Conservation (phyloP, 2,888 invertebrate species). For the Pterostichus madidus region DNA sequence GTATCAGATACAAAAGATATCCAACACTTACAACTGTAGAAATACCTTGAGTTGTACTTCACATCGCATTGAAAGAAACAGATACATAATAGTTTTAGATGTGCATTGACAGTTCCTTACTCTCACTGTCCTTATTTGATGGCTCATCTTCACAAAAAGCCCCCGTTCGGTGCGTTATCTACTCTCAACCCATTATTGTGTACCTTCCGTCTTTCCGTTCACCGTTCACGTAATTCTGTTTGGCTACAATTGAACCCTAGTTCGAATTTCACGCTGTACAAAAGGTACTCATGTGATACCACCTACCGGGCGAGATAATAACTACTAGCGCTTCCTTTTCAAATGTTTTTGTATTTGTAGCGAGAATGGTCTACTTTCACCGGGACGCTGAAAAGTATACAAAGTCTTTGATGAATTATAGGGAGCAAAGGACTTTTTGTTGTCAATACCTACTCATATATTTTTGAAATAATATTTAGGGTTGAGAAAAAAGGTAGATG, state of each 20-base stretch:
- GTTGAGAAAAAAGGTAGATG: too few relatives aligned
- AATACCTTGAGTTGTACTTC: neutral
- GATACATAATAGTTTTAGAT: conserved; percentile 30
- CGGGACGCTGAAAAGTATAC: conserved; percentile 17
- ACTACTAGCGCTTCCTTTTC: conserved; percentile 61
- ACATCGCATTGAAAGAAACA: conserved; percentile 30
- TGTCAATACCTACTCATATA: neutral
- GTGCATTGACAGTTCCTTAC: conserved; percentile 28
- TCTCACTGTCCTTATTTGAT: conserved; percentile 25
- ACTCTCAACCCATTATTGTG: conserved; percentile 51
- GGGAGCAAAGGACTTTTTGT: neutral
- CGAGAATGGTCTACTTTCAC: conserved; percentile 49
- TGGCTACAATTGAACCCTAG: conserved; percentile 54
- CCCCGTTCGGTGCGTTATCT: conserved; percentile 30
- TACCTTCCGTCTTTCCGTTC: conserved; percentile 36
- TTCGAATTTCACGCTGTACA: conserved; percentile 43
- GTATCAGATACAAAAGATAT: too few relatives aligned
- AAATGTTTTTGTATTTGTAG: conserved; percentile 43
- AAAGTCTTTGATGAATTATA: conserved; percentile 9
- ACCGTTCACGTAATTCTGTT: conserved; percentile 48
- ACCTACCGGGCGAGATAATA: conserved; percentile 62
- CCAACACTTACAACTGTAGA: neutral
- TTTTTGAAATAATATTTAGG: too few relatives aligned
- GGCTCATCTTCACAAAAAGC: conserved; percentile 22
- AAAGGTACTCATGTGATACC: conserved; percentile 59